Evolutionary conservation across 1,140 invertebrate genomes (phyloP).

Genomic region (Trichonephila clavipes): DNA sequence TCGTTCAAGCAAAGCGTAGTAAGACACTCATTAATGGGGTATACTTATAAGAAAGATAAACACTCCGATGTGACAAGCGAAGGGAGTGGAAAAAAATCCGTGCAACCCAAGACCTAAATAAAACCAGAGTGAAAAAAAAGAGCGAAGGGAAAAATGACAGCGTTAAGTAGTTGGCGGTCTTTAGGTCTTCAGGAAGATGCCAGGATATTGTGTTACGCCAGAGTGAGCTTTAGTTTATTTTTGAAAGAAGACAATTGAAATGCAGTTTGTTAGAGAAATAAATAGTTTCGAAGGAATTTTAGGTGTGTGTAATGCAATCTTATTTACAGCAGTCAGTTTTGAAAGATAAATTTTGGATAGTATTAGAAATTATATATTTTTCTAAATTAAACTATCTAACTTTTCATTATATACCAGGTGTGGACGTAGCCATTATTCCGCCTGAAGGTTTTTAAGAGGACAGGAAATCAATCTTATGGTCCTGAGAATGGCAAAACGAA

Average conservation of each 20-base stretch:
- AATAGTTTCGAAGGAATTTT: neutral
- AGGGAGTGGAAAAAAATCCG: neutral
- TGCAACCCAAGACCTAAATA: conserved; percentile 23
- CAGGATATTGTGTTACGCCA: conserved; percentile 5
- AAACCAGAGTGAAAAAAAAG: neutral
- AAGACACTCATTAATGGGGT: neutral
- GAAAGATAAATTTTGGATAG: too few species aligned
- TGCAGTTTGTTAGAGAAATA: neutral
- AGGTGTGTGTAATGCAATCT: too few species aligned
- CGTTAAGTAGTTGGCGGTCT: conserved; percentile 40
- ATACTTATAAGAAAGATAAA: conserved; percentile 36
- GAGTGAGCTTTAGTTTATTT: neutral
- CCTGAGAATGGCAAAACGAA: too few species aligned
- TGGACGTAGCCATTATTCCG: too few species aligned
- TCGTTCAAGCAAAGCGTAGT: neutral
- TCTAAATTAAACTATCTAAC: too few species aligned
- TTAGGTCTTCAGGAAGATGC: neutral
- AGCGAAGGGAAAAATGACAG: neutral
- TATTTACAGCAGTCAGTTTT: too few species aligned
- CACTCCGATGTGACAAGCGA: conserved; percentile 19
- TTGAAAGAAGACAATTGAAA: neutral
- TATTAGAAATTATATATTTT: too few species aligned
- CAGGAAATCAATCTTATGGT: too few species aligned
- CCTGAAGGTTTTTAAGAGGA: too few species aligned
- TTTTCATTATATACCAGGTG: too few species aligned